Evolutionary conservation across 23 tunicate genomes (phyloP).

Genomic region (Ciona savignyi): DNA sequence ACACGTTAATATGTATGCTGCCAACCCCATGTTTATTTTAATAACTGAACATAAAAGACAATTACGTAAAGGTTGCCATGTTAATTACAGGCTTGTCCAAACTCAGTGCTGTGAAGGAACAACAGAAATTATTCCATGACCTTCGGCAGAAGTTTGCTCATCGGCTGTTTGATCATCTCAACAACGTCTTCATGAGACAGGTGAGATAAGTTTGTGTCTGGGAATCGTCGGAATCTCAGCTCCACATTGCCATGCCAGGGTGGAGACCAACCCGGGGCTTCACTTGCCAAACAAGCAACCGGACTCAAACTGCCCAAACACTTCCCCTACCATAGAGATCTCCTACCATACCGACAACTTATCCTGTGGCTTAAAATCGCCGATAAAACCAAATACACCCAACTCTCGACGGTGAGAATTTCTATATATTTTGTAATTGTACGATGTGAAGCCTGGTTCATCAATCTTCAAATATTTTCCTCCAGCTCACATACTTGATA

Average conservation of each 20-base stretch:
- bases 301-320: constrained; percentile 78
- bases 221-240: background rate
- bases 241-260: constrained; percentile 64
- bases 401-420: constrained; percentile 57
- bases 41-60: background rate
- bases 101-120: constrained; percentile 75
- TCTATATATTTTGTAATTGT: too few relatives aligned
- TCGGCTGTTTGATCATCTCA: constrained; percentile 55
- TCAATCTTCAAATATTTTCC: too few relatives aligned
- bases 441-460: background rate
- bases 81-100: constrained; percentile 54
- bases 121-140: constrained; percentile 71
- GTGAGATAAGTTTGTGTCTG: constrained; percentile 64
- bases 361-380: constrained; percentile 87
- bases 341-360: constrained; percentile 76
- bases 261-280: constrained; percentile 44
- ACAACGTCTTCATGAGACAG: constrained; percentile 26
- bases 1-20: background rate
- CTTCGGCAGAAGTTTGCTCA: constrained; percentile 70
- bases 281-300: constrained; percentile 21
- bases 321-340: constrained; percentile 73
- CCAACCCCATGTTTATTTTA: background rate
- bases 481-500: too few relatives aligned
- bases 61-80: background rate
- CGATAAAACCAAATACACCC: constrained; percentile 85